Evolutionary conservation across 2,888 invertebrate genomes (phyloP).

Genomic region (Nemotelus nigrinus): DNA sequence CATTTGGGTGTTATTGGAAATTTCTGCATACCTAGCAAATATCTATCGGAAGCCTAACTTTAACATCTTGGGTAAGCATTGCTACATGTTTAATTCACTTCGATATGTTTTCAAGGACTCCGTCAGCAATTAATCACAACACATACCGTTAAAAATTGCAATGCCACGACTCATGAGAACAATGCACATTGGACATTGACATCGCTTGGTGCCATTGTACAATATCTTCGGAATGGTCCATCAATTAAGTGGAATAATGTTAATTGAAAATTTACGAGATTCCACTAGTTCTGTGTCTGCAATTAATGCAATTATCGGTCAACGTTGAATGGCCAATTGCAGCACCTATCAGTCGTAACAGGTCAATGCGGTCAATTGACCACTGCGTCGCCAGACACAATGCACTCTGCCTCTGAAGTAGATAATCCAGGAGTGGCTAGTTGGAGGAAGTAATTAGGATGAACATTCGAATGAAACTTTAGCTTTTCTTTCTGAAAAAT

Average conservation of each 20-base stretch:
- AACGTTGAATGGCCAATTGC: background rate
- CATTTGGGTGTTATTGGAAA: too few relatives aligned
- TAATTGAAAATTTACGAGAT: conserved; percentile 46
- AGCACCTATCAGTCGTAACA: background rate
- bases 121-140: conserved; percentile 4
- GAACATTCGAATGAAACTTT: too few relatives aligned
- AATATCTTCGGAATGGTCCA: conserved; percentile 32
- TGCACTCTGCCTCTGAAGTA: too few relatives aligned
- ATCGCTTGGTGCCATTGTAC: conserved; percentile 11
- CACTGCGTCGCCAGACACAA: too few relatives aligned
- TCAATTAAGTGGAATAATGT: conserved; percentile 46
- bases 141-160: background rate
- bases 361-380: too few relatives aligned
- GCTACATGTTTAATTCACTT: too few relatives aligned
- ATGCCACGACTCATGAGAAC: background rate
- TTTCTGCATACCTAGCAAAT: too few relatives aligned
- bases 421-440: too few relatives aligned
- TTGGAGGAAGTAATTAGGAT: too few relatives aligned
- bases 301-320: conserved; percentile 41
- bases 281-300: conserved; percentile 32
- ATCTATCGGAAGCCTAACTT: too few relatives aligned
- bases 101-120: background rate
- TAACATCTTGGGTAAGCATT: too few relatives aligned
- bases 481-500: too few relatives aligned
- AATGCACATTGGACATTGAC: conserved; percentile 12